Evolutionary conservation across 2,797 vertebrate species (phyloP).

Genomic region (Paramormyrops hopkinsi): DNA sequence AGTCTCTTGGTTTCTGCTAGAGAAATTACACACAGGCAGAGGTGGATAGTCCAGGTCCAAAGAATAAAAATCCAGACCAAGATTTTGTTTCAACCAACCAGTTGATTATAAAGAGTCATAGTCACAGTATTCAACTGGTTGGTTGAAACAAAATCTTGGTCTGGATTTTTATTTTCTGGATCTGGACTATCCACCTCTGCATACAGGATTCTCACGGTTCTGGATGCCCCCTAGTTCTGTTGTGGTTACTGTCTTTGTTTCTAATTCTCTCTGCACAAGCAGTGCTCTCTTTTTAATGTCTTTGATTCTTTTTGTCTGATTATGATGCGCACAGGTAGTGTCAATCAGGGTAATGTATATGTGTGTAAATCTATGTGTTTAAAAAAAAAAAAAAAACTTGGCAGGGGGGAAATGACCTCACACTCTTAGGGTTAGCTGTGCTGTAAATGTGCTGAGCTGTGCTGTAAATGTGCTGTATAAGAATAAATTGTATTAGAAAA

Average conservation of each 20-base stretch:
- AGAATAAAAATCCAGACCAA: not conserved
- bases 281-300: not conserved
- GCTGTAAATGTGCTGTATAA: not conserved
- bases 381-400: not conserved
- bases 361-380: not conserved
- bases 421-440: not conserved
- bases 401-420: not conserved
- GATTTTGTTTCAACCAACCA: not conserved
- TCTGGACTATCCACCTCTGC: not conserved
- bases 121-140: not conserved
- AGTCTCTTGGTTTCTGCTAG: conserved; percentile 33
- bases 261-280: not conserved
- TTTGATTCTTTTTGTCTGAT: not conserved
- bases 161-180: not conserved
- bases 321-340: not conserved
- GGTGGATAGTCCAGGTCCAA: not conserved
- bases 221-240: not conserved
- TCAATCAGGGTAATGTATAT: not conserved
- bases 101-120: not conserved
- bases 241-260: not conserved
- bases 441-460: not conserved
- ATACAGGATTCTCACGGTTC: not conserved
- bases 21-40: not conserved
- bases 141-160: not conserved
- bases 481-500: not conserved